These are phyloP conservation scores for Drosophila mettleri DNA, from an alignment of 2,888 invertebrate species.

Conservation along the genomic window DNA sequence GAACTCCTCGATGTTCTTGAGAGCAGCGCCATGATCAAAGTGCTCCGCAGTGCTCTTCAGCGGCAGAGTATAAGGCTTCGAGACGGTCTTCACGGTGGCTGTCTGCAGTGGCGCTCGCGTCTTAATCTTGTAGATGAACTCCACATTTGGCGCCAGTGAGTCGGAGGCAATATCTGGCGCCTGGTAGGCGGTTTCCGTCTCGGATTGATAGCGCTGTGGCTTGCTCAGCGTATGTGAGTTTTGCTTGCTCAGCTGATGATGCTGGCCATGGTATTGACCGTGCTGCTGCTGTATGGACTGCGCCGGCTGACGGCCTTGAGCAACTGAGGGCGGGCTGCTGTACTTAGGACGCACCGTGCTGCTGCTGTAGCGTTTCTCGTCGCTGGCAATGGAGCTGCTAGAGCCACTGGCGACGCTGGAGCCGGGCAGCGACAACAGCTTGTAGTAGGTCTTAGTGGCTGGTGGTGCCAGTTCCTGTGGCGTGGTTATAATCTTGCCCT, in stretches of 20 bases:
- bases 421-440: constrained; percentile 62
- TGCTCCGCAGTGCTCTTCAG: constrained; percentile 70
- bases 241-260: constrained; percentile 38
- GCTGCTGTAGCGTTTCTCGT: constrained; percentile 75
- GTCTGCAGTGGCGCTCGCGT: constrained; percentile 83
- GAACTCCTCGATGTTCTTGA: constrained; percentile 84
- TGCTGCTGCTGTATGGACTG: constrained; percentile 33
- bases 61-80: constrained; percentile 80
- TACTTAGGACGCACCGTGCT: constrained; percentile 83
- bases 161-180: constrained; percentile 67
- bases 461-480: constrained; percentile 71
- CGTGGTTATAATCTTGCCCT: constrained; percentile 82
- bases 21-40: constrained; percentile 84
- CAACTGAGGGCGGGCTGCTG: constrained; percentile 21
- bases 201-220: constrained; percentile 69
- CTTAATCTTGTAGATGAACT: constrained; percentile 84
- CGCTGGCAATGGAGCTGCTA: constrained; percentile 21
- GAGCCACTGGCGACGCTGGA: constrained; percentile 10
- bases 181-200: constrained; percentile 77
- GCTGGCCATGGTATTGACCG: constrained; percentile 30
- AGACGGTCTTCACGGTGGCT: constrained; percentile 82
- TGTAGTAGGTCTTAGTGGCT: constrained; percentile 78
- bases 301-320: constrained; percentile 30
- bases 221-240: constrained; percentile 25
- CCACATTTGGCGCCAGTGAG: constrained; percentile 82